These are phyloP conservation scores for Corbicula japonica DNA, from an alignment of 2,888 invertebrate species.

Conservation along the genomic window DNA sequence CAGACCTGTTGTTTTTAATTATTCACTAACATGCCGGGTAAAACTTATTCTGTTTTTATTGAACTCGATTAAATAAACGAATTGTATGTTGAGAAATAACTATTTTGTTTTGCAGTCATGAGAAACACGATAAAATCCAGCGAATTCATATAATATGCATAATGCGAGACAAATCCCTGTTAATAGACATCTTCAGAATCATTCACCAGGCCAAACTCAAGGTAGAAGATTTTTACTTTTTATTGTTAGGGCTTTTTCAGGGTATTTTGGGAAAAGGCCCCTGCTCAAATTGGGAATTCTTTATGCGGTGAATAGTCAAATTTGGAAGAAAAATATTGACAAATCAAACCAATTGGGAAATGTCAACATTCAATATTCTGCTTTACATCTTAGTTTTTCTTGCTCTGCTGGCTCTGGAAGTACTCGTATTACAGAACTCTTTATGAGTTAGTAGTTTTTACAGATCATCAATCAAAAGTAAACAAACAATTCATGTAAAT, in stretches of 20 bases:
- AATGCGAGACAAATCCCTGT: neutral
- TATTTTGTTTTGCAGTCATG: neutral
- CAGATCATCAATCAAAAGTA: too few relatives aligned
- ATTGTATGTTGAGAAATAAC: neutral
- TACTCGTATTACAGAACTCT: too few relatives aligned
- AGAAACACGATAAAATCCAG: neutral
- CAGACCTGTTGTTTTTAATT: too few relatives aligned
- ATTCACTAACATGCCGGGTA: too few relatives aligned
- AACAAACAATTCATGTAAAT: too few relatives aligned
- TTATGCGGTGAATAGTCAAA: neutral
- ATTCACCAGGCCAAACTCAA: neutral
- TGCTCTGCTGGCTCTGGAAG: too few relatives aligned
- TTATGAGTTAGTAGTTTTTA: too few relatives aligned
- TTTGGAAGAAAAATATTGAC: neutral
- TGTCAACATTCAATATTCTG: too few relatives aligned
- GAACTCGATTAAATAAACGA: too few relatives aligned
- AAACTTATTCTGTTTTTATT: too few relatives aligned
- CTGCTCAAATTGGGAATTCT: neutral
- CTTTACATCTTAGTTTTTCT: too few relatives aligned
- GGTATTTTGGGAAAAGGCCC: neutral
- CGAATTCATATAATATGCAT: slow-evolving; percentile 1
- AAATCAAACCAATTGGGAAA: neutral
- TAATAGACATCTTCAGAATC: neutral
- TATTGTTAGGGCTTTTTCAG: neutral
- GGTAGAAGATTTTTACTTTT: neutral